phyloP scores from a whole-genome alignment of 2,113 vertebrate genomes.

The Circaetus cinerascens region DNA sequence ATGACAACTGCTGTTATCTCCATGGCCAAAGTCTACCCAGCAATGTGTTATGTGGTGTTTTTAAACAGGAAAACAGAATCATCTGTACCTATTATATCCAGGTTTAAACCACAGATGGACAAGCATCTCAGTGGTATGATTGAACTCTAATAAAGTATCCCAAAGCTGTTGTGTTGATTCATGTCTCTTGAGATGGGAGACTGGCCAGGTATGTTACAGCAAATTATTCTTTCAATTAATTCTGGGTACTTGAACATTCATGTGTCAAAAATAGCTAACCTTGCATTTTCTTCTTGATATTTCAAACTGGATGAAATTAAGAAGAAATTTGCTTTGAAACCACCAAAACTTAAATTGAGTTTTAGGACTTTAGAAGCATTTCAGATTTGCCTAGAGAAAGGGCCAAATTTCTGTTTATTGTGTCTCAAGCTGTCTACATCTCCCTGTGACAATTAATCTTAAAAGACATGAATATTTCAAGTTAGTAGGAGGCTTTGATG shows the following conservation, averaged over 20 bases:
- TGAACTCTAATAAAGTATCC: background rate
- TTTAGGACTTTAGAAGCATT: background rate
- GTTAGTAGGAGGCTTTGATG: background rate
- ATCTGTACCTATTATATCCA: background rate
- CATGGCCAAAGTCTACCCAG: background rate
- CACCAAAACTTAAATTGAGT: background rate
- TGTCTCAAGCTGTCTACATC: background rate
- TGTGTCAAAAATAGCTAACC: background rate
- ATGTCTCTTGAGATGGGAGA: background rate
- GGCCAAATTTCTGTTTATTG: background rate
- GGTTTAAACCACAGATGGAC: background rate
- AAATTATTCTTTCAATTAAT: background rate
- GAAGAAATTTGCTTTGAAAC: background rate
- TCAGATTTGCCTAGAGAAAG: background rate
- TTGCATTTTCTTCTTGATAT: background rate
- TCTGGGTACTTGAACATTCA: background rate
- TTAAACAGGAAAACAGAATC: background rate
- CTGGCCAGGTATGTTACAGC: background rate
- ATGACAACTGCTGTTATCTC: background rate
- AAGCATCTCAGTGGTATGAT: background rate
- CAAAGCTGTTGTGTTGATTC: background rate
- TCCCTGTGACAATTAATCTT: background rate
- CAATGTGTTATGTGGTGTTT: background rate
- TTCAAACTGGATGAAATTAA: background rate
- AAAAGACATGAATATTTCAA: background rate